phyloP scores from a whole-genome alignment of 2,888 invertebrate species.

The Ctena decussata region DNA sequence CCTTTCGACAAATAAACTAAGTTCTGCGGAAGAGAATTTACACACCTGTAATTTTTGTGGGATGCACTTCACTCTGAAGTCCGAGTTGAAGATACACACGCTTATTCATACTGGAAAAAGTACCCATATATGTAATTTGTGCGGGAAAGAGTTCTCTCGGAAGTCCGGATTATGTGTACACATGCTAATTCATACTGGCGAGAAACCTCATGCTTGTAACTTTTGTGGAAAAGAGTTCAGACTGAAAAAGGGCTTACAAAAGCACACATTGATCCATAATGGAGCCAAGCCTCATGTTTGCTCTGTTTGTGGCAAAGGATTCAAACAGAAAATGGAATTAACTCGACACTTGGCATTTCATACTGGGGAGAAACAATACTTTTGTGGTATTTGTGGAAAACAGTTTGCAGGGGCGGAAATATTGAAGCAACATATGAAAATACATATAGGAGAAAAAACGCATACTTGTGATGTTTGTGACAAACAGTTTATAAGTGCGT shows the following conservation, averaged over 20 bases:
- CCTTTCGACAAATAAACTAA: too few species aligned
- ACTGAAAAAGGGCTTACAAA: constrained; percentile 32
- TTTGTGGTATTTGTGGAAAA: constrained; percentile 52
- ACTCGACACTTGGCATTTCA: neutral
- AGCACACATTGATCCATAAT: constrained; percentile 26
- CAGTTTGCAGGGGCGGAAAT: constrained; percentile 31
- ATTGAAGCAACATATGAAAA: constrained; percentile 43
- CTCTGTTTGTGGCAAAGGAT: neutral
- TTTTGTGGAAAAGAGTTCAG: constrained; percentile 45
- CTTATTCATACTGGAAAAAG: too few species aligned
- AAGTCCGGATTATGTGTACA: neutral
- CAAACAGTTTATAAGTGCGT: neutral
- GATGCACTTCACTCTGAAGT: too few species aligned
- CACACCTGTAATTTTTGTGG: too few species aligned
- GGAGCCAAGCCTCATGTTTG: neutral
- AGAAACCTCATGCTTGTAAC: neutral
- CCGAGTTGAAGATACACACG: too few species aligned
- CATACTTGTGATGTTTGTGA: constrained; percentile 30
- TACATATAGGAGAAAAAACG: constrained; percentile 35
- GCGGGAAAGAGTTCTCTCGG: neutral
- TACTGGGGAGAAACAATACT: neutral
- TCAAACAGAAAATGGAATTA: neutral
- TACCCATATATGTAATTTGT: neutral
- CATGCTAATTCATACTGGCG: neutral
- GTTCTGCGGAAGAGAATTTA: too few species aligned